Base-by-base conservation (phyloP, 2,888 invertebrate species). In the Volucella zonaria region DNA sequence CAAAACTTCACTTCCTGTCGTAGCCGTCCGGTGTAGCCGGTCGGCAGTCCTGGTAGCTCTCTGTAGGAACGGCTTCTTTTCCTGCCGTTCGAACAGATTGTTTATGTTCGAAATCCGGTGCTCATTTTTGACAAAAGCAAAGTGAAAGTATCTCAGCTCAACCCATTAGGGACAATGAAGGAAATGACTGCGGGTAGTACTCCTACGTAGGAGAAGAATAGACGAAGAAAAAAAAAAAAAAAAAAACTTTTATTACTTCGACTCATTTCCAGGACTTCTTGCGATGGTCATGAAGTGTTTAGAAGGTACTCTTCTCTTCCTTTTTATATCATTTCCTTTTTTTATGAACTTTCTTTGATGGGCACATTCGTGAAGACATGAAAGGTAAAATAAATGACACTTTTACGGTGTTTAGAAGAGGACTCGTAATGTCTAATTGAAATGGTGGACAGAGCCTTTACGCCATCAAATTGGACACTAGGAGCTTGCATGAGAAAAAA, bases 121-220 rank as follows among this genome's bases (percentile, higher is more conserved):
- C 23, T 64, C 62, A 56, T 58, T 71, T 79, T 79, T 71, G 59
- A 73, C 42, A 79, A 71, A 73, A 73, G 73, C 71, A 73, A 71
- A 78, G 78, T 78, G 70, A 78, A 71, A 78, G 78, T 78, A 78
- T 71, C 78, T 79, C 66, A 59, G 66, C 58, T 73, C 78, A 73
- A 71, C 58, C 78, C 78, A 79, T 71, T 79, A 73, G 52, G 73
- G 42, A 79, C 66, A 79, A 73, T 79, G 78, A 61, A 66, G 52
- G 43, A 52, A 79, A 71, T 59, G 58, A 15, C 45, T 56, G 58
- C 43, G 11, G 12, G 43, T 12, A 66, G 40, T 11, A 31, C 59
- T 12, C 15, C 9, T 12, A 45, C 9, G 15, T 11, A 45, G 31
- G 4, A 23, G 4, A 12, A 23, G 43, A 38, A 47, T n/a, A 47